Base-by-base conservation (phyloP, 2,888 invertebrate species). In the Panopea generosa region DNA sequence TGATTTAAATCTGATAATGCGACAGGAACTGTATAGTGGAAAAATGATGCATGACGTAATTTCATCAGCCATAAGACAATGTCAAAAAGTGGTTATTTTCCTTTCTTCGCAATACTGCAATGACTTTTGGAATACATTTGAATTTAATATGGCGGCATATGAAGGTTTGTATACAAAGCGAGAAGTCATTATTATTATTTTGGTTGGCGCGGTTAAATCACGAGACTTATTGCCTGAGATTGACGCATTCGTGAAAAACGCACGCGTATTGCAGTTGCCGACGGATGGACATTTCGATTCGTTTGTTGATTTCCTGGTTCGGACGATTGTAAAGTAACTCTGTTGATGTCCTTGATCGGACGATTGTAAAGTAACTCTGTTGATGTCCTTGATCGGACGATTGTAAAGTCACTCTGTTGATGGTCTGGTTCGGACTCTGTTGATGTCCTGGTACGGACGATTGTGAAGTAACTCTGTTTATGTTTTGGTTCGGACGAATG, bases 131-230 rank as follows among this genome's bases (percentile, higher is more conserved):
- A 77, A 71, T 33, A 68, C 26, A 4, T 77, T 72, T 40, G 77
- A 77, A 47, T 77, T 77, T 53, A 77, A 77, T 22, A 68, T 77
- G 61, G 77, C 71, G 22, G 68, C 63, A 1, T 65, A 60, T 24
- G 77, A 77, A 49, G 77, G 77, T 4, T 68, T 77, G 18, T 77
- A 71, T 26, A 77, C 71, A 2, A 67, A 71, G n/a, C 45, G 77
- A 11, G 61, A 62, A n/a, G 38, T 72, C 7, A 43, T 72, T 1
- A 47, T 77, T 24, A 67, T 63, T 2, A 50, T 72, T 2, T 18
- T 63, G 20, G 38, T 68, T n/a, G 77, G 63, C n/a, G 68, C 67
- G 1, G 43, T 63, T 38, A n/a, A 20, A 0, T 24, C 40, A 1
- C 14, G 27, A 9, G 52, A 62, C n/a, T 22, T 73, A 7, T 18